Percentiles rank a stretch among this genome's conserved stretches.
phyloP scores from a whole-genome alignment of 2,797 vertebrate species.

The Carduelis carduelis region DNA sequence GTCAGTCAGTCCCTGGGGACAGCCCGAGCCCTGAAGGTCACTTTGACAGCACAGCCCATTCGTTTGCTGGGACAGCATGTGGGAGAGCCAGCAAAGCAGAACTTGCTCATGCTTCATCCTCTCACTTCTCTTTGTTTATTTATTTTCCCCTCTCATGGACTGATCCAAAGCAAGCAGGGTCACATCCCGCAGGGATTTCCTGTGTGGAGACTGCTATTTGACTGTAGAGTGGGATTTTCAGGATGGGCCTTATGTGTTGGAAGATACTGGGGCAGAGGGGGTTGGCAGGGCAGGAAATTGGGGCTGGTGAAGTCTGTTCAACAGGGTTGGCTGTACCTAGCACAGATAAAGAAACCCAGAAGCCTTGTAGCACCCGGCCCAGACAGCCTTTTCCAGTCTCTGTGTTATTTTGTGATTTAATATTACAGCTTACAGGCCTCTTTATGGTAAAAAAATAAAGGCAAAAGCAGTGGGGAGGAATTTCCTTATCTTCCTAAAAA shows the following conservation, averaged over 20 bases:
- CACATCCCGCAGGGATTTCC: neutral
- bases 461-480: neutral
- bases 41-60: neutral
- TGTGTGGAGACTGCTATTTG: neutral
- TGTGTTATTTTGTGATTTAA: neutral
- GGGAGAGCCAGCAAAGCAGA: neutral
- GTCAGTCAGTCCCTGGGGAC: neutral
- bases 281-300: neutral
- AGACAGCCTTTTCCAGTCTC: neutral
- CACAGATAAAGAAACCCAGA: neutral
- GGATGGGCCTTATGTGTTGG: neutral
- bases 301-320: neutral
- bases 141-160: neutral
- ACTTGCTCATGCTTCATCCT: neutral
- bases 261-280: neutral
- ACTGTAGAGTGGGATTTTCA: neutral
- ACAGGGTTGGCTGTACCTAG: neutral
- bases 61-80: neutral
- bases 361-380: neutral
- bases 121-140: constrained; percentile 20
- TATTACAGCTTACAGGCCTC: neutral
- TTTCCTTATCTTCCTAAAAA: neutral
- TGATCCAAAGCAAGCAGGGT: neutral
- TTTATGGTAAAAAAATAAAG: neutral
- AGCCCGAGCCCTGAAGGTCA: neutral